phyloP scores from a whole-genome alignment of 2,113 vertebrate species.

The Sitta europaea region DNA sequence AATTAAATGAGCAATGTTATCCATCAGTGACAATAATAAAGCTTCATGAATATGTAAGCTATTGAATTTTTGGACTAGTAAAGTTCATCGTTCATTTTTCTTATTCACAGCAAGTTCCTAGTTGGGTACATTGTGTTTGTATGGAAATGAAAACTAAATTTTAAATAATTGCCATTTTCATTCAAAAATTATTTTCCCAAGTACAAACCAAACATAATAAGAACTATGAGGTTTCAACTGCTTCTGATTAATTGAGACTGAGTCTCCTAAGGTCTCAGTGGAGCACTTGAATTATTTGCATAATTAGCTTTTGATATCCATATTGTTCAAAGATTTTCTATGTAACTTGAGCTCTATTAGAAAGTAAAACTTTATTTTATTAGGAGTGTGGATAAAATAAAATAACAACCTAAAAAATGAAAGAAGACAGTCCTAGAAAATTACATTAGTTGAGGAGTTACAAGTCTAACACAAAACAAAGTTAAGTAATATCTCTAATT shows the following conservation, averaged over 20 bases:
- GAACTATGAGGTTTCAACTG: background rate
- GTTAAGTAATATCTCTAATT: background rate
- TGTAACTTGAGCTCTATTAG: background rate
- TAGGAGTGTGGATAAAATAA: background rate
- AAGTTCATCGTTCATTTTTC: background rate
- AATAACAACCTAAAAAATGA: background rate
- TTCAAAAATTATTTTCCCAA: background rate
- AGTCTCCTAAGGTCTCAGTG: background rate
- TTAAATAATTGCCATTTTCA: background rate
- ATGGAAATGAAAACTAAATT: background rate
- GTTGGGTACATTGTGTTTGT: background rate
- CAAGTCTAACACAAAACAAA: background rate
- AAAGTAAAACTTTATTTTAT: background rate
- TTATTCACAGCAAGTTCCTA: background rate
- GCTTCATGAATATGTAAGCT: background rate
- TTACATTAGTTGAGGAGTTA: background rate
- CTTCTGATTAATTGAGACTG: constrained; percentile 2
- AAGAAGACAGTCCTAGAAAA: background rate
- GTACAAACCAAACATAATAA: background rate
- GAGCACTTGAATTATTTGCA: background rate
- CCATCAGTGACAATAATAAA: background rate
- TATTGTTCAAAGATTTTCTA: background rate
- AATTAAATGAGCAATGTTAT: background rate
- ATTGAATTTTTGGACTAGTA: background rate
- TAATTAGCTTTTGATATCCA: background rate